Evolutionary conservation across 2,888 invertebrate genomes (phyloP), one percentile per base, ranked within the genome.

Genomic region (Embidobia sp.): DNA sequence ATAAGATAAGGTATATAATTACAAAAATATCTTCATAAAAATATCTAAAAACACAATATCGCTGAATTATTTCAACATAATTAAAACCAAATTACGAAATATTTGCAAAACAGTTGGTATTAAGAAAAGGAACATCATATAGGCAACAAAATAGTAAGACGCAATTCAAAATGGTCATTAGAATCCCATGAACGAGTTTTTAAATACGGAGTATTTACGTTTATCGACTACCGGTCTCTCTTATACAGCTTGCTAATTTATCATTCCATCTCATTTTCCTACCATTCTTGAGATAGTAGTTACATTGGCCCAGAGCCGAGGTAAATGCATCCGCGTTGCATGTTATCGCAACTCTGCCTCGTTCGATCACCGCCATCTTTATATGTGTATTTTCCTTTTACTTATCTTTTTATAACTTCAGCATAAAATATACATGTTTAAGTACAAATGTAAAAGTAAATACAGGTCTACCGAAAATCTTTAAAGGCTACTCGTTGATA

Each of bases 11-110:
- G 53, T 44, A 49, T n/a, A n/a, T 69, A 76, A 76, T 76, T 76
- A 76, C n/a, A 48, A 64, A 57, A 69, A 76, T 69, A 64, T 69
- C 63, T 76, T 69, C 63, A 69, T 76, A 69, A 69, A 76, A 76
- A 51, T 26, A 33, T 10, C 49, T 57, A 31, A 40, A 16, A 69
- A 61, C 37, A 37, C 55, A 33, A 33, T 64, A 57, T 69, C 63
- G 48, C 67, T 31, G 11, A 22, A 67, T 63, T 55, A 69, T 69
- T 66, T 61, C 40, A 55, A 55, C 40, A 40, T 31, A 69, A 63
- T 66, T 63, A 66, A 66, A 46, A 26, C 0, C 29, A 37, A 40
- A 53, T 70, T 59, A 10, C 61, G 57, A 77, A 66, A 67, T 49
- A 57, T 55, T 67, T 49, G 49, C 55, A 72, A 66, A 69, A n/a